Conservation (phyloP, 2,888 invertebrate species). For the Cancer borealis region DNA sequence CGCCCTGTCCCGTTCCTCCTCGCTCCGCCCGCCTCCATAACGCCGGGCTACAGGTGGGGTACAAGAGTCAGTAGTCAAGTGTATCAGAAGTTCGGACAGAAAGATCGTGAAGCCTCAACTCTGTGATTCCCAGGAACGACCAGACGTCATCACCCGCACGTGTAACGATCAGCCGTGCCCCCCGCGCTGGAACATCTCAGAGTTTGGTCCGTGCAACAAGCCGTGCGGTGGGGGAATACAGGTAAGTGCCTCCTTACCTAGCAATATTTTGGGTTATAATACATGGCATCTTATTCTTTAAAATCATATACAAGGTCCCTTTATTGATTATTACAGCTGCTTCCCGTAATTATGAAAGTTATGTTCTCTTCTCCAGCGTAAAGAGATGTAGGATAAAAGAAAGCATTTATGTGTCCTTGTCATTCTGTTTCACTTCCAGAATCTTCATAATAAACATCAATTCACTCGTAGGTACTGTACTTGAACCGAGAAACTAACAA, state of each 20-base stretch:
- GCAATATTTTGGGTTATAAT: not conserved
- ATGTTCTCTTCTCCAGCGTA: not conserved
- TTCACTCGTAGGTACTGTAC: too few relatives aligned
- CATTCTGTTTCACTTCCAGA: too few relatives aligned
- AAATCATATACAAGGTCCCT: too few relatives aligned
- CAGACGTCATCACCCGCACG: constrained; percentile 91
- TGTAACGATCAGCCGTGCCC: constrained; percentile 98
- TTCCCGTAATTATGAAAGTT: not conserved
- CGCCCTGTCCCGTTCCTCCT: not conserved
- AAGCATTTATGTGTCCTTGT: not conserved
- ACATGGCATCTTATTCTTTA: too few relatives aligned
- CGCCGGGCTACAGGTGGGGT: constrained; percentile 80
- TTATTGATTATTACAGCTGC: too few relatives aligned
- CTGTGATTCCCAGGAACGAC: constrained; percentile 92
- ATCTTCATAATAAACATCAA: too few relatives aligned
- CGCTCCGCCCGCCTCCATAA: not conserved
- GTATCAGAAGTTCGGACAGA: constrained; percentile 91
- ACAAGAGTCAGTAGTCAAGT: constrained; percentile 92
- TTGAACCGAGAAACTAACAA: too few relatives aligned
- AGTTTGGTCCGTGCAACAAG: constrained; percentile 93
- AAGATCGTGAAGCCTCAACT: constrained; percentile 92
- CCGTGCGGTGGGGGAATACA: constrained; percentile 97
- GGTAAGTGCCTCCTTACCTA: constrained; percentile 79
- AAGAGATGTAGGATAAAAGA: too few relatives aligned
- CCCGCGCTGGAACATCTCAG: constrained; percentile 94